Conservation (phyloP, 92 coral and sea anemone species). For the Zoanthus solanderi region DNA sequence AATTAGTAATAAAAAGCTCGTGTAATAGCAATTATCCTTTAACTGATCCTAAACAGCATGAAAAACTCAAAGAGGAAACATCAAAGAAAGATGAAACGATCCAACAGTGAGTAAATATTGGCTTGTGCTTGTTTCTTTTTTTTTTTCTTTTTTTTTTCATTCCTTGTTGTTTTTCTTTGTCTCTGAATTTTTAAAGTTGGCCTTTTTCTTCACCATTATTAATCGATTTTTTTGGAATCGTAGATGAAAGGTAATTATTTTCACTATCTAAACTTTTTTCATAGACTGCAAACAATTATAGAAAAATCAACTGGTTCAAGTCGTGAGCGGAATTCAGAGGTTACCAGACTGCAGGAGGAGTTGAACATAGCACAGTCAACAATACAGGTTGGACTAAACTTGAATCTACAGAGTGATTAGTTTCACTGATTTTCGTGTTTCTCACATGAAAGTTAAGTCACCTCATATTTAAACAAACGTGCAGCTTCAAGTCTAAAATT, state of each 20-base stretch:
- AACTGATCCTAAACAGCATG: constrained; percentile 52
- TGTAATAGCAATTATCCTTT: background rate
- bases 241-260: no score
- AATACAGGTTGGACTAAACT: constrained; percentile 62
- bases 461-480: no score
- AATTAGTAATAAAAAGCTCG: background rate
- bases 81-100: constrained; percentile 78
- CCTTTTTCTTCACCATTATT: no score
- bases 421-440: no score
- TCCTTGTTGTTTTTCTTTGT: background rate
- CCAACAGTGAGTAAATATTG: constrained; percentile 65
- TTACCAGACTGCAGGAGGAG: constrained; percentile 80
- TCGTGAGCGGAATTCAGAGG: constrained; percentile 76
- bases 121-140: no score
- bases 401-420: background rate
- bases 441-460: no score
- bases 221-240: no score
- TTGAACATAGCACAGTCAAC: constrained; percentile 67
- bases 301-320: constrained; percentile 73
- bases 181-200: no score
- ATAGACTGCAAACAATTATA: constrained; percentile 66
- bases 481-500: no score
- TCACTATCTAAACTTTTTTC: background rate
- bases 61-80: constrained; percentile 74
- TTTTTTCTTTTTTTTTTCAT: no score